Evolutionary conservation across 2,113 vertebrate species (phyloP).

Genomic region (Laterallus jamaicensis): DNA sequence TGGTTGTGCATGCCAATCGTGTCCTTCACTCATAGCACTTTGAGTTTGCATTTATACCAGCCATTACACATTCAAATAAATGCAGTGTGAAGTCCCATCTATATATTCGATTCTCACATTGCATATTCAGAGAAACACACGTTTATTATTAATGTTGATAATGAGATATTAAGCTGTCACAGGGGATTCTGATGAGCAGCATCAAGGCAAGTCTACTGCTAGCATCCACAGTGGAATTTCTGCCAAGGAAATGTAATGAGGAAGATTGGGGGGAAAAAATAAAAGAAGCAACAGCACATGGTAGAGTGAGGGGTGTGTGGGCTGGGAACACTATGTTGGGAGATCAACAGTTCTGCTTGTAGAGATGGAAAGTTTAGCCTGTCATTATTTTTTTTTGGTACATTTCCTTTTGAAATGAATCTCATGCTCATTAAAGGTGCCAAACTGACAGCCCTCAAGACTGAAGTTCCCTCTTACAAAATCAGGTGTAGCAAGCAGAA

Average conservation of each 20-base stretch:
- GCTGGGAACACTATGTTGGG: conserved; percentile 38
- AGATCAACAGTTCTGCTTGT: conserved; percentile 37
- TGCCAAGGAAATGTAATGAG: conserved; percentile 26
- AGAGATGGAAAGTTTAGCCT: conserved; percentile 38
- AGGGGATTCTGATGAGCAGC: not conserved
- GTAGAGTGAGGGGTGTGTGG: conserved; percentile 16
- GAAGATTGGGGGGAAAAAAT: not conserved
- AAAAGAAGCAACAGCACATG: not conserved
- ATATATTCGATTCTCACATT: not conserved
- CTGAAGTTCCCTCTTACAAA: conserved; percentile 3
- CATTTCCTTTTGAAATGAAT: conserved; percentile 39
- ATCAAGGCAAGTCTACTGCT: conserved; percentile 31
- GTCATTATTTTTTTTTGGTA: conserved; percentile 22
- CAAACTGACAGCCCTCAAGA: conserved; percentile 30
- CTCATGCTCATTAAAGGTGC: conserved; percentile 5
- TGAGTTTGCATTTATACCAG: not conserved
- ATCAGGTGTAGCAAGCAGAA: not conserved
- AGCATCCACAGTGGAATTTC: conserved; percentile 43
- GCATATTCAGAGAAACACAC: conserved; percentile 17
- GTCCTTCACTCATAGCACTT: not conserved
- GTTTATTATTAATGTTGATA: conserved; percentile 55
- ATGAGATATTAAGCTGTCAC: conserved; percentile 63
- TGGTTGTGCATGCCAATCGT: not conserved
- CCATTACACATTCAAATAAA: conserved; percentile 5
- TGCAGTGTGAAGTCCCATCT: not conserved